These are phyloP conservation scores for Eupristina koningsbergeri DNA, from an alignment of 1,140 invertebrate genomes.

Conservation along the genomic window DNA sequence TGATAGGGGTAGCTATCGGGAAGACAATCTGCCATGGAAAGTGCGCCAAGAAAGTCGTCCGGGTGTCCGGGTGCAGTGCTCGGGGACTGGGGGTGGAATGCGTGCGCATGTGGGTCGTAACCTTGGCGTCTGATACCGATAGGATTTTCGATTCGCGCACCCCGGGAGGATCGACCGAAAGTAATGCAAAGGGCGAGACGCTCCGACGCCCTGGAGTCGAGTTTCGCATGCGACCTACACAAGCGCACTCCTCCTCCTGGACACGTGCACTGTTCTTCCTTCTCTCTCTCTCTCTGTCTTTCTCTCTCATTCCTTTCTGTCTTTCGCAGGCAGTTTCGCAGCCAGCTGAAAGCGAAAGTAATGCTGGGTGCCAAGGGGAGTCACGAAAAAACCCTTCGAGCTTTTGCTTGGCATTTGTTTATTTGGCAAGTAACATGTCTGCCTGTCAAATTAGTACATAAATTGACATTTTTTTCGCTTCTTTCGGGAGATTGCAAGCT, in stretches of 20 bases:
- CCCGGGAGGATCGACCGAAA: neutral
- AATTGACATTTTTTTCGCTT: neutral
- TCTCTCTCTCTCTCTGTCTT: neutral
- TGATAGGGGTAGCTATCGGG: too few relatives aligned
- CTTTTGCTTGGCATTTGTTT: slow-evolving; percentile 65
- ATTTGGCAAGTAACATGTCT: slow-evolving; percentile 66
- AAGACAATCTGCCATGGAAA: neutral
- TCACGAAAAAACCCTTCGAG: slow-evolving; percentile 55
- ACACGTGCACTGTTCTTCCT: slow-evolving; percentile 6
- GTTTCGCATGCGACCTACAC: slow-evolving; percentile 24
- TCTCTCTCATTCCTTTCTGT: too few relatives aligned
- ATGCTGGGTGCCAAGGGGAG: neutral
- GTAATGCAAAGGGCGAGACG: neutral
- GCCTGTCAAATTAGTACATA: slow-evolving; percentile 11
- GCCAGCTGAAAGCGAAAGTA: neutral
- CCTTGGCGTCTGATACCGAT: slow-evolving; percentile 14
- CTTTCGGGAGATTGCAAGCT: neutral
- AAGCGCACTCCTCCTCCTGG: slow-evolving; percentile 3
- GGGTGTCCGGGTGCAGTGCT: neutral
- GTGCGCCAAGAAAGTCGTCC: neutral
- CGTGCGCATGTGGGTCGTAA: slow-evolving; percentile 14
- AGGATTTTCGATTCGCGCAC: slow-evolving; percentile 60
- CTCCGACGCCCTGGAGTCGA: slow-evolving; percentile 16
- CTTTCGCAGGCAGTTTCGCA: neutral
- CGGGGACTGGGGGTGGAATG: neutral